A percentile compares a stretch with the other conserved stretches of the same genome.
Evolutionary conservation across 2,113 vertebrate genomes (phyloP).

Genomic region (Notarius lentiginosus): DNA sequence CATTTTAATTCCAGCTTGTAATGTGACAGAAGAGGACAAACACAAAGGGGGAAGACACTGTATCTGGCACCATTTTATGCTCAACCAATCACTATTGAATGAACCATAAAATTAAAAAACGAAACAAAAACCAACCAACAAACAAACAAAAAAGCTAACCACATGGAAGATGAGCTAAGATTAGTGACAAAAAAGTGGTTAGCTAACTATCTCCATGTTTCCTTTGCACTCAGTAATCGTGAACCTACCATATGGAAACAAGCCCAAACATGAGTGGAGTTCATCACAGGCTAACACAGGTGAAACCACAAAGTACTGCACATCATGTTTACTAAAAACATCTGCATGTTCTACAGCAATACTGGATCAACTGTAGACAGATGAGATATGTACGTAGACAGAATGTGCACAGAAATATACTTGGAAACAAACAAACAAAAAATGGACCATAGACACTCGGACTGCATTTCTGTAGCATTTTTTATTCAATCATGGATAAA

Average conservation of each 20-base stretch:
- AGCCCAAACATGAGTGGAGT: too few species aligned
- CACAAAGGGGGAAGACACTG: too few species aligned
- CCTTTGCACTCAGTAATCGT: not conserved
- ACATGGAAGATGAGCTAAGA: not conserved
- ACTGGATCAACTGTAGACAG: not conserved
- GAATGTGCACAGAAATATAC: not conserved
- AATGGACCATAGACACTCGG: not conserved
- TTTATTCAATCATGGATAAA: not conserved
- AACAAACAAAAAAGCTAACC: not conserved
- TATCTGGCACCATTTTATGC: not conserved
- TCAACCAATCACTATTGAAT: not conserved
- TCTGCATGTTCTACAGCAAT: not conserved
- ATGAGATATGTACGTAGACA: not conserved
- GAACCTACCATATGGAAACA: not conserved
- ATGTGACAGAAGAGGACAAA: too few species aligned
- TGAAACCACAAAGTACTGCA: not conserved
- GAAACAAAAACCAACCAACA: not conserved
- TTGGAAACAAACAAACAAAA: not conserved
- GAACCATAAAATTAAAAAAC: not conserved
- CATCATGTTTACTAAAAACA: constrained; percentile 10
- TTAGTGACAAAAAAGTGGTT: too few species aligned
- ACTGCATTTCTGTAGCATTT: not conserved
- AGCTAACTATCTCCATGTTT: not conserved
- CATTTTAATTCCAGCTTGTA: too few species aligned
- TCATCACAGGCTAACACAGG: not conserved